These are phyloP conservation scores for Drosophila neonasuta DNA, from an alignment of 2,888 invertebrate species.

Conservation along the genomic window DNA sequence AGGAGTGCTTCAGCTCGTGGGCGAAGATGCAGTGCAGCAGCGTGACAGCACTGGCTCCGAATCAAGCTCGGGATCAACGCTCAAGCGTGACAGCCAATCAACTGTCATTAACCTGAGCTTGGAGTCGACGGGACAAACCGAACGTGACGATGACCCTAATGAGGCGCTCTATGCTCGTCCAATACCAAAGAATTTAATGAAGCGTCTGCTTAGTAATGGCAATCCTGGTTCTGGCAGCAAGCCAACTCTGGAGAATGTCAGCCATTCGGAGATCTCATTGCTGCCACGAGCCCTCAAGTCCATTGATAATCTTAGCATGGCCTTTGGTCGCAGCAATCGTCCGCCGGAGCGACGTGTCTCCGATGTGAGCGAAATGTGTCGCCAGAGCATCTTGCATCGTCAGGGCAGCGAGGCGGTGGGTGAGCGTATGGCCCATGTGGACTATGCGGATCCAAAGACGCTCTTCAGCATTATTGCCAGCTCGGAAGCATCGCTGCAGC, in stretches of 20 bases:
- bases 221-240: slow-evolving; percentile 41
- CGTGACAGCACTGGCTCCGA: slow-evolving; percentile 65
- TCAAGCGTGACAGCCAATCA: slow-evolving; percentile 73
- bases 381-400: slow-evolving; percentile 84
- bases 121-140: slow-evolving; percentile 33
- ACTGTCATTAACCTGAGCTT: slow-evolving; percentile 68
- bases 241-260: slow-evolving; percentile 63
- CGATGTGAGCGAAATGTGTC: slow-evolving; percentile 81
- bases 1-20: slow-evolving; percentile 78
- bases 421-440: slow-evolving; percentile 93
- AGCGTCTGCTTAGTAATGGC: slow-evolving; percentile 72
- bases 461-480: slow-evolving; percentile 78
- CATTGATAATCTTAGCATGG: slow-evolving; percentile 72
- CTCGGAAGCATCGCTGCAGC: slow-evolving; percentile 75
- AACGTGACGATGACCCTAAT: slow-evolving; percentile 26
- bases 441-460: slow-evolving; percentile 91
- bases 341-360: slow-evolving; percentile 81
- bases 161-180: slow-evolving; percentile 66
- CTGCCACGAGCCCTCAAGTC: slow-evolving; percentile 76
- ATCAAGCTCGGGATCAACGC: slow-evolving; percentile 64
- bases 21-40: slow-evolving; percentile 67
- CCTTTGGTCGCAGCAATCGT: slow-evolving; percentile 73
- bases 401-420: slow-evolving; percentile 92
- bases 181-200: slow-evolving; percentile 77
- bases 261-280: slow-evolving; percentile 78